Evolutionary conservation across 2,113 vertebrate genomes (phyloP), one percentile per base, ranked within the genome.

Genomic region (Phoenicopterus ruber): DNA sequence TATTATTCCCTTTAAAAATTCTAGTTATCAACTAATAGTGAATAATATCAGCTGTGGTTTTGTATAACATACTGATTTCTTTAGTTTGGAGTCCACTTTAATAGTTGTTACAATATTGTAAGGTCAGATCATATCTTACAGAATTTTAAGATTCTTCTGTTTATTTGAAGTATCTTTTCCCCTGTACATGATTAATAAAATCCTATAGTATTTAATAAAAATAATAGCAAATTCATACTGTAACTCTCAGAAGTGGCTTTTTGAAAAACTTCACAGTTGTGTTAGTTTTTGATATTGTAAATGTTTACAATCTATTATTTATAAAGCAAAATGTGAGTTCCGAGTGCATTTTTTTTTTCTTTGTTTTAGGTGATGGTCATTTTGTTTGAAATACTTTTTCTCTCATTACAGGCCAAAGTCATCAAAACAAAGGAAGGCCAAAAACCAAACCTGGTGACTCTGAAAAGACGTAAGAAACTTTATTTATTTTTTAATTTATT

Each of bases 381-480:
- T 86, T 78, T 66, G 3, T 63, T 93, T 66, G 17, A 95, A 90
- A 67, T 58, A 46, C 7, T 93, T 74, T 79, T 71, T 69, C n/a
- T 73, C n/a, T 73, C 14, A 1, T 97, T 65, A 20, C 82, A 98
- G 98, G 92, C 78, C 96, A 87, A 61, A 91, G 95, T 82, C 73
- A 95, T 86, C 97, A 97, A 90, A 95, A 92, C 70, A 98, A 96
- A 96, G 96, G 85, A 91, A 98, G 74, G 87, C 59, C 86, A 34
- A 98, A 97, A 88, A 4, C 71, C 38, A 97, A 97, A 96, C 66
- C 58, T 13, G 69, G 72, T 87, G 97, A 98, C 31, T 59, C 76
- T 88, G 98, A 98, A 73, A 98, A 97, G 62, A 49, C 46, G 98
- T 98, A 95, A 94, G 91, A 49, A 74, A 42, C 19, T 1, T 6